Evolutionary conservation across 2,888 invertebrate species (phyloP).

Genomic region (Torymus aiolomorphi): DNA sequence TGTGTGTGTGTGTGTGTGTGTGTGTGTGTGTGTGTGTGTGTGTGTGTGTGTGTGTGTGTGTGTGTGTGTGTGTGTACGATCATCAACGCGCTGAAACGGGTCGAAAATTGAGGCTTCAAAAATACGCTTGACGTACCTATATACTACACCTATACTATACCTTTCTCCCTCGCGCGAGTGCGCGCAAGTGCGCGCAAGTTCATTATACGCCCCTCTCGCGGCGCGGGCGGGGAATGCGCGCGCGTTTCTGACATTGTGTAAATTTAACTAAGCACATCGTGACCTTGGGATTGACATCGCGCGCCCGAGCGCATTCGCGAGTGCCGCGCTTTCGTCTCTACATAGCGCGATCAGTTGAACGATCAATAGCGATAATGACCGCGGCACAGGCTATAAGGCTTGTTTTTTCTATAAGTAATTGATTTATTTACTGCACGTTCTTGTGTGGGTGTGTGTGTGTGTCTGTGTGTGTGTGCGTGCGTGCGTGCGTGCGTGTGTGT

Average conservation of each 20-base stretch:
- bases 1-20: too few species aligned
- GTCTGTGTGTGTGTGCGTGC: too few species aligned
- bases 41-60: too few species aligned
- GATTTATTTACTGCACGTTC: too few species aligned
- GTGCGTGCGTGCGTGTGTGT: too few species aligned
- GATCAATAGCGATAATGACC: too few species aligned
- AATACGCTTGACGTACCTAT: background rate
- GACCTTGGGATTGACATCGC: slow-evolving; percentile 40
- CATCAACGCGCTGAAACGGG: background rate
- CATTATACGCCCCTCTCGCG: slow-evolving; percentile 1
- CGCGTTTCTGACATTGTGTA: slow-evolving; percentile 26
- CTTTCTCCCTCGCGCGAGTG: background rate
- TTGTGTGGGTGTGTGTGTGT: too few species aligned
- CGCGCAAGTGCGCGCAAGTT: slow-evolving; percentile 31
- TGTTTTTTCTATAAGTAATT: too few species aligned
- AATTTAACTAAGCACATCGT: slow-evolving; percentile 33
- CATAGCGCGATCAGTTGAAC: background rate
- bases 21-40: too few species aligned
- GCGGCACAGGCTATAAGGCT: too few species aligned
- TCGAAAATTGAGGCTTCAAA: too few species aligned
- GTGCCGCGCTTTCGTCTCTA: background rate
- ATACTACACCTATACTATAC: background rate
- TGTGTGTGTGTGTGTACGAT: background rate
- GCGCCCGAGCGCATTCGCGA: background rate
- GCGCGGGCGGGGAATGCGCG: background rate